phyloP scores from a whole-genome alignment of 2,113 vertebrate genomes.

The Ammospiza caudacuta region DNA sequence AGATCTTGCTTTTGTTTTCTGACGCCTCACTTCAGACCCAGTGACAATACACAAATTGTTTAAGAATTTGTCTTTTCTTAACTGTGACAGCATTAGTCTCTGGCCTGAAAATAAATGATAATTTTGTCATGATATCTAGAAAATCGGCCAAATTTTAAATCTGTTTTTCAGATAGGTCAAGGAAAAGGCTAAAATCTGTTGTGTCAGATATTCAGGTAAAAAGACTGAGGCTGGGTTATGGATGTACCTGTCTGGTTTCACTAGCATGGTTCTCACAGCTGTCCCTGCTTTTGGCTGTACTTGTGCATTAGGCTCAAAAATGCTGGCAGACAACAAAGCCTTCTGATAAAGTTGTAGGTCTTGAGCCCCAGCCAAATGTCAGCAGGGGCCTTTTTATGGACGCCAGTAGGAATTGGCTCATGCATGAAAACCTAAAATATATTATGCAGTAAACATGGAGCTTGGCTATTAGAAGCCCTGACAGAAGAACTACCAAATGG shows the following conservation, averaged over 20 bases:
- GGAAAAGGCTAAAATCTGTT: neutral
- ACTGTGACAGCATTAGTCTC: neutral
- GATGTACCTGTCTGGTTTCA: neutral
- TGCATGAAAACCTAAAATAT: neutral
- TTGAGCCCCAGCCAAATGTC: slow-evolving; percentile 38
- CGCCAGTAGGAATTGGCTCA: neutral
- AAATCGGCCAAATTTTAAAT: neutral
- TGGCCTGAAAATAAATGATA: neutral
- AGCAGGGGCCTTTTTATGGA: slow-evolving; percentile 28
- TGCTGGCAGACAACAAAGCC: neutral
- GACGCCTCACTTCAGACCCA: neutral
- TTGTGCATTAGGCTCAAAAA: neutral
- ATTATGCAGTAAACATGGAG: neutral
- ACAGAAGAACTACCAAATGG: neutral
- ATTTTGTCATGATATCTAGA: neutral
- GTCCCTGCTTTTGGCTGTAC: neutral
- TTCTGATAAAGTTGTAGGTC: slow-evolving; percentile 11
- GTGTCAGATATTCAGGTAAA: neutral
- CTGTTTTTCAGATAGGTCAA: neutral
- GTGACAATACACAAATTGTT: neutral
- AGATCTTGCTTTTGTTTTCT: neutral
- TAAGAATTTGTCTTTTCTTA: neutral
- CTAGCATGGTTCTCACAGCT: neutral
- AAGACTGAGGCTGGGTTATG: neutral
- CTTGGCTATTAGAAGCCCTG: neutral